phyloP scores from a whole-genome alignment of 2,888 invertebrate genomes.

The Ectropis crepuscularia region DNA sequence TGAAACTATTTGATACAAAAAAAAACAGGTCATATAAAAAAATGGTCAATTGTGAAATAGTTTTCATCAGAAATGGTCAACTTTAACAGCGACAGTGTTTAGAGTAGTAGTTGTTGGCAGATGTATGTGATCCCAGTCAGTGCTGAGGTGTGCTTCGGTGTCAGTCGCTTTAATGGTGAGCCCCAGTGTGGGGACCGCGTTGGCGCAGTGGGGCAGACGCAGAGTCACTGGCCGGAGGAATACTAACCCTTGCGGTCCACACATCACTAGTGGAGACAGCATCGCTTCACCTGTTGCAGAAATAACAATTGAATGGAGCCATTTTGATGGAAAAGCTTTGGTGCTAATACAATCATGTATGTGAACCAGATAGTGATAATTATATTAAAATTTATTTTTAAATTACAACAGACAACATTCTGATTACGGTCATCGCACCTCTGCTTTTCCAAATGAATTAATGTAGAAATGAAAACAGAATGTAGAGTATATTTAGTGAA shows the following conservation, averaged over 20 bases:
- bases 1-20: not conserved
- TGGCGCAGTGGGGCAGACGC: conserved; percentile 94
- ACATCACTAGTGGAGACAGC: conserved; percentile 97
- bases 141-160: conserved; percentile 92
- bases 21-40: not conserved
- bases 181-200: conserved; percentile 90
- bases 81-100: conserved; percentile 95
- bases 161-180: conserved; percentile 92
- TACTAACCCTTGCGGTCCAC: conserved; percentile 96
- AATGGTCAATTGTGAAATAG: not conserved
- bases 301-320: conserved; percentile 31
- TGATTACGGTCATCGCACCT: conserved; percentile 16
- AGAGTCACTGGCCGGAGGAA: conserved; percentile 96
- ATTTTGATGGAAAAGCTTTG: conserved; percentile 32
- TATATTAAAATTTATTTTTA: not conserved
- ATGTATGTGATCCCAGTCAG: conserved; percentile 94
- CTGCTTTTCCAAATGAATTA: conserved; percentile 27
- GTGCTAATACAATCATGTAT: conserved; percentile 16
- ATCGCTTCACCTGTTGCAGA: conserved; percentile 92
- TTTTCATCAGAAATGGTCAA: conserved; percentile 91
- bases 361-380: conserved; percentile 5
- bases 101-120: conserved; percentile 93
- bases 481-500: not conserved
- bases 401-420: too few relatives aligned
- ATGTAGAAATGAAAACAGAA: conserved; percentile 6